phyloP scores from a whole-genome alignment of 2,113 vertebrate species.

The Polyodon spathula region DNA sequence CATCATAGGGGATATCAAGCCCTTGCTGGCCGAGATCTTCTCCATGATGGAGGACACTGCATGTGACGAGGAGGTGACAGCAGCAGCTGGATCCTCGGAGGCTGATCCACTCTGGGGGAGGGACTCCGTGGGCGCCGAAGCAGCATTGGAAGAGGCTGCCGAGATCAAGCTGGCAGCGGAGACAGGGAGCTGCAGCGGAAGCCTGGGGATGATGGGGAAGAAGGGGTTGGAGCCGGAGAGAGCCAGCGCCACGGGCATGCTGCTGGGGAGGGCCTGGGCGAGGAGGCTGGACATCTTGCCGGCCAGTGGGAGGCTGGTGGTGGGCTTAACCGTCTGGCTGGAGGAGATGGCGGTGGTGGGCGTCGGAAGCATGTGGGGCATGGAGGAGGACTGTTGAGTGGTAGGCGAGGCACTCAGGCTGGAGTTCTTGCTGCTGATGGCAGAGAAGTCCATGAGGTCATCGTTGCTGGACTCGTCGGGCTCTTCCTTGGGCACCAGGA shows the following conservation, averaged over 20 bases:
- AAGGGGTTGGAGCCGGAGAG: slow-evolving; percentile 67
- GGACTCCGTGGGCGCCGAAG: slow-evolving; percentile 61
- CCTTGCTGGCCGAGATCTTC: slow-evolving; percentile 94
- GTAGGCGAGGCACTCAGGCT: slow-evolving; percentile 96
- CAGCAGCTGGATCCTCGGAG: slow-evolving; percentile 48
- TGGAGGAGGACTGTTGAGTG: slow-evolving; percentile 79
- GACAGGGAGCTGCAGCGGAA: slow-evolving; percentile 66
- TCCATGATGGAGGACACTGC: slow-evolving; percentile 85
- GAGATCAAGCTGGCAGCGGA: slow-evolving; percentile 66
- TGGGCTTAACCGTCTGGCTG: slow-evolving; percentile 58
- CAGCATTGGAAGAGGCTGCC: slow-evolving; percentile 52
- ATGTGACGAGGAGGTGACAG: slow-evolving; percentile 58
- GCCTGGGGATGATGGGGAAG: slow-evolving; percentile 78
- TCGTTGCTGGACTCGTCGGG: slow-evolving; percentile 95
- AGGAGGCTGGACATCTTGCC: slow-evolving; percentile 77
- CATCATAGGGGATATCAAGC: slow-evolving; percentile 98
- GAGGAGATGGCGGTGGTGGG: slow-evolving; percentile 57
- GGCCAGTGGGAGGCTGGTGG: slow-evolving; percentile 65
- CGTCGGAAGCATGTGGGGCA: slow-evolving; percentile 62
- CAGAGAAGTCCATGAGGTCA: slow-evolving; percentile 92
- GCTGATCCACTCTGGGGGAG: slow-evolving; percentile 63
- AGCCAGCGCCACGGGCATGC: slow-evolving; percentile 62
- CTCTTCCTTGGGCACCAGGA: slow-evolving; percentile 83
- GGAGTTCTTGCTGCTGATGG: slow-evolving; percentile 97
- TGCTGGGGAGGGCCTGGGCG: slow-evolving; percentile 74